Base-by-base conservation (phyloP, 2,797 vertebrate genomes). In the Aulostomus chinensis region DNA sequence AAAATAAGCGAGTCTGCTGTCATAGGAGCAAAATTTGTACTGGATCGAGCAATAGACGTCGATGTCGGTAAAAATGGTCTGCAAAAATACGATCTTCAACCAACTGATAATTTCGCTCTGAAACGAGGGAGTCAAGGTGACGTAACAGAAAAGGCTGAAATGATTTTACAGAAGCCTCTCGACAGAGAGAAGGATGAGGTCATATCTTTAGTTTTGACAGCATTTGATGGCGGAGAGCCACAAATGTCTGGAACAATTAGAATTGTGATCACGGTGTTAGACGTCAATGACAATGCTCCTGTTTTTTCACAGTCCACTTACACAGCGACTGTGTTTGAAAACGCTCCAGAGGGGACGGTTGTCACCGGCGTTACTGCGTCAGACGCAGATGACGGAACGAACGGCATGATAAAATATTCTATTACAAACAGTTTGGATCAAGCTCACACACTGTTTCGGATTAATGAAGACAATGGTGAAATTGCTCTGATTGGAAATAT, bases 251-350 rank as follows among this genome's bases (percentile, higher is more conserved):
- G 86, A 0, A 81, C 81, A 0, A 77, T 87, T 57, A 67, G 74
- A 0, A 89, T 90, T 38, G 37, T 72, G 4, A 56, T 90, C 3
- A 77, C 72, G 2, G 84, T 91, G 0, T 13, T 90, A 4, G 89
- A 90, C 4, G 64, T 0, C 0, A 91, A 91, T 39, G 89, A 90
- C 35, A 90, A 91, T 13, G 79, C 89, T 7, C 88, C 89, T 4
- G 72, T 86, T 10, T 91, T 90, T 50, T 80, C 65, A 0, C 56
- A 85, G 9, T 43, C 10, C 0, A 8, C 72, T 10, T 89, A 90
- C 1, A 89, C 81, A 68, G 76, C 83, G 3, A 62, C 24, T 13
- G 4, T 90, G 0, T 60, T 39, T 5, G 89, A 91, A 64, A 81
- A 86, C 24, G 36, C 86, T 0, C 2, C 22, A 0, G 76, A 50